phyloP scores from a whole-genome alignment of 2,797 vertebrate species.

The Austrolebias charrua region DNA sequence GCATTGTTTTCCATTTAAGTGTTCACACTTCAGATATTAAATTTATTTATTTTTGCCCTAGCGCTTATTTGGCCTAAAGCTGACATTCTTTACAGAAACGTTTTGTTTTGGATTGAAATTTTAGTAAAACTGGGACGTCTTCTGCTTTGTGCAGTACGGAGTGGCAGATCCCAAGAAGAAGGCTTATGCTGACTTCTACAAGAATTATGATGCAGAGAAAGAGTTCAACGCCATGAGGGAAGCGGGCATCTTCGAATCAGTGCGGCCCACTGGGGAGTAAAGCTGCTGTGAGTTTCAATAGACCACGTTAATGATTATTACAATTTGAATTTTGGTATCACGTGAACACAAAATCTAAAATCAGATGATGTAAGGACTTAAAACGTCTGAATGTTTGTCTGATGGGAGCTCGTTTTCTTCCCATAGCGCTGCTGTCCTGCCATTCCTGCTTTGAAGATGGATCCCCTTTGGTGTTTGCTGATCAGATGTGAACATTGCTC shows the following conservation, averaged over 20 bases:
- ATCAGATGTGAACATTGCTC: constrained; percentile 57
- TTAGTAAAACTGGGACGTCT: neutral
- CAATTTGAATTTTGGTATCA: neutral
- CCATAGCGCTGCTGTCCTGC: constrained; percentile 48
- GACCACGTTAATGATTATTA: neutral
- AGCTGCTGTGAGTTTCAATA: constrained; percentile 48
- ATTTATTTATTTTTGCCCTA: neutral
- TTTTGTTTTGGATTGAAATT: neutral
- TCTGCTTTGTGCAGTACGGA: constrained; percentile 70
- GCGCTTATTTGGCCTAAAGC: neutral
- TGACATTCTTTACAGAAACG: neutral
- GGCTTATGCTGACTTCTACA: constrained; percentile 93
- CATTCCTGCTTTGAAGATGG: constrained; percentile 63
- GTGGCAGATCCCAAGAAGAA: constrained; percentile 88
- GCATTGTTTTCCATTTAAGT: neutral
- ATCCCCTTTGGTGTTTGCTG: constrained; percentile 52
- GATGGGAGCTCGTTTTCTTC: constrained; percentile 4
- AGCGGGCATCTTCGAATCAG: constrained; percentile 89
- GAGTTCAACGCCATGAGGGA: constrained; percentile 90
- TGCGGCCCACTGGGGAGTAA: constrained; percentile 76
- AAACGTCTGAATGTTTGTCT: neutral
- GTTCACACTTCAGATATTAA: neutral
- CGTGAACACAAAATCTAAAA: neutral
- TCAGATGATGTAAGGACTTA: neutral
- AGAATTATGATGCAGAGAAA: constrained; percentile 85